These are phyloP conservation scores for Ia io DNA, from an alignment of 2,113 vertebrate species.

Conservation along the genomic window DNA sequence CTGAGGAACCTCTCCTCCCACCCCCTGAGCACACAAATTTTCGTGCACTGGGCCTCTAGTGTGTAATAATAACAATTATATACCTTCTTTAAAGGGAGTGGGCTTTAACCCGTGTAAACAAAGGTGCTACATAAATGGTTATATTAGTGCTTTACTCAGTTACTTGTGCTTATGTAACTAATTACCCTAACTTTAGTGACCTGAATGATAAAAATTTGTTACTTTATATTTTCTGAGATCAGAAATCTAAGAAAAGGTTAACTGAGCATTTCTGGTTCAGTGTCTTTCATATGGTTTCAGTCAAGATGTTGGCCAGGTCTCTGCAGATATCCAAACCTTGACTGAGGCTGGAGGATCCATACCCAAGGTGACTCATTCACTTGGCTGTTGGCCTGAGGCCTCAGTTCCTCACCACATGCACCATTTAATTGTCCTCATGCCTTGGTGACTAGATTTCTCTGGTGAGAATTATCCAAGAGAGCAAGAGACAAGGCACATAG, in stretches of 20 bases:
- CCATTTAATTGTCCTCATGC: neutral
- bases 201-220: neutral
- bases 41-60: neutral
- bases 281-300: neutral
- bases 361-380: rapidly evolving
- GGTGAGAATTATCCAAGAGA: neutral
- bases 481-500: neutral
- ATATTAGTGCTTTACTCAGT: neutral
- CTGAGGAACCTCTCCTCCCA: too few species aligned
- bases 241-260: neutral
- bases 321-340: neutral
- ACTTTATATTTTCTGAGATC: neutral
- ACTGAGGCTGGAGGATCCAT: rapidly evolving
- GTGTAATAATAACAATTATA: neutral
- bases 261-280: neutral
- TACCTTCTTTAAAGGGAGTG: neutral
- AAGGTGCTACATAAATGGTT: neutral
- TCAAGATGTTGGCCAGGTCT: neutral
- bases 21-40: too few species aligned
- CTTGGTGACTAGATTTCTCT: neutral
- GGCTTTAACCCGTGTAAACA: neutral
- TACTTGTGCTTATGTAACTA: neutral
- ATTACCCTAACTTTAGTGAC: neutral
- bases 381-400: neutral
- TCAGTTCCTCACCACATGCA: neutral